Conservation (phyloP, 2,888 invertebrate species). For the Zaprionus obscuricornis region DNA sequence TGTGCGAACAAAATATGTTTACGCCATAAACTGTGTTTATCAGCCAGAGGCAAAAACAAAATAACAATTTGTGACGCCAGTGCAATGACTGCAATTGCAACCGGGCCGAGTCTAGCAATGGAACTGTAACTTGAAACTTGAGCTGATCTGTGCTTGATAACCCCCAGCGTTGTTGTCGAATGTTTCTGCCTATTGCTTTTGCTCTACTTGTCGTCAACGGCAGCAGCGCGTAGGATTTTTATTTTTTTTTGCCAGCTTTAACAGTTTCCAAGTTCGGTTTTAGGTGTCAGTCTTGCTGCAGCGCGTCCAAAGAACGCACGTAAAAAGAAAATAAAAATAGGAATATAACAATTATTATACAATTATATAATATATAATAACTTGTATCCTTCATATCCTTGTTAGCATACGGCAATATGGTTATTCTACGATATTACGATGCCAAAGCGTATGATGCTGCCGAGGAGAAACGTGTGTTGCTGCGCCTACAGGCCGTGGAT, state of each 20-base stretch:
- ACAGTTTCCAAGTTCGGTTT: constrained; percentile 1
- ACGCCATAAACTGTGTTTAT: constrained; percentile 45
- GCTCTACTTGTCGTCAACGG: constrained; percentile 56
- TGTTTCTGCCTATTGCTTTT: constrained; percentile 20
- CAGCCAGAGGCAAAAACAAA: constrained; percentile 38
- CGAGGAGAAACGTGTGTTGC: constrained; percentile 86
- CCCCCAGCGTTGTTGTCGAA: constrained; percentile 42
- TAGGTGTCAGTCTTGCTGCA: constrained; percentile 29
- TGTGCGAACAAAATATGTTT: constrained; percentile 55
- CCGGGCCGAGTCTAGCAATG: constrained; percentile 26
- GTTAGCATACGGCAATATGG: constrained; percentile 54
- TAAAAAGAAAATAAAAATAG: neutral
- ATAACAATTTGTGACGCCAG: constrained; percentile 61
- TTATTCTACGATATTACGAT: constrained; percentile 72
- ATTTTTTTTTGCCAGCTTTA: constrained; percentile 2
- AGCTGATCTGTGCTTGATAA: constrained; percentile 58
- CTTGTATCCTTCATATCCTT: too few relatives aligned
- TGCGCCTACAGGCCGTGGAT: constrained; percentile 84
- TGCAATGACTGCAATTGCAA: constrained; percentile 47
- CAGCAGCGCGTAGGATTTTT: constrained; percentile 9
- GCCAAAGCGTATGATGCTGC: constrained; percentile 81
- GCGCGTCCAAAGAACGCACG: constrained; percentile 28
- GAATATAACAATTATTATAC: too few relatives aligned
- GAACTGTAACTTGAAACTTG: constrained; percentile 49
- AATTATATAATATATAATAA: too few relatives aligned